Conservation (phyloP, 2,888 invertebrate genomes). For the Nomada fucata region DNA sequence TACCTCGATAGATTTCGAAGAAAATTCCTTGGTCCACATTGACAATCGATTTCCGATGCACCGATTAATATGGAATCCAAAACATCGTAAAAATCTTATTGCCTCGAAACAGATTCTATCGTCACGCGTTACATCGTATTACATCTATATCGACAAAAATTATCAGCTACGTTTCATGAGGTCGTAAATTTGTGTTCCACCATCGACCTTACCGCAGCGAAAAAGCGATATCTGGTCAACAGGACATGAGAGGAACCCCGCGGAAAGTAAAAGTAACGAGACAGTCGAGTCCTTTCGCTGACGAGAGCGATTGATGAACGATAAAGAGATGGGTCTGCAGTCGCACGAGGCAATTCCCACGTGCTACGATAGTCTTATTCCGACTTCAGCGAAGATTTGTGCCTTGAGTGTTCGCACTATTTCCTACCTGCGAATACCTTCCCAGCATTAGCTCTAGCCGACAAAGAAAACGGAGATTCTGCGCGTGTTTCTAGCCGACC, state of each 20-base stretch:
- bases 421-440: conserved; percentile 70
- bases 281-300: conserved; percentile 1
- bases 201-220: neutral
- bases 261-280: conserved; percentile 23
- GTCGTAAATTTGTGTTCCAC: neutral
- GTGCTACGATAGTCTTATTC: conserved; percentile 22
- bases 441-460: conserved; percentile 72
- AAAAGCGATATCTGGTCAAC: neutral
- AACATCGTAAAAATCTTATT: neutral
- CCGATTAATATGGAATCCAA: neutral
- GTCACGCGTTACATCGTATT: neutral
- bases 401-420: conserved; percentile 34
- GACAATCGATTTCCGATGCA: neutral
- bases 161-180: neutral
- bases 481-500: conserved; percentile 12
- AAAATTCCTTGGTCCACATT: neutral
- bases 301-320: conserved; percentile 14
- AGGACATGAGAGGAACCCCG: neutral
- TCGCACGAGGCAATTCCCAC: conserved; percentile 44
- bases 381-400: conserved; percentile 37
- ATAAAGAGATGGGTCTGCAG: neutral
- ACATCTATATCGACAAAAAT: neutral
- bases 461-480: conserved; percentile 62
- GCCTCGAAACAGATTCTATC: neutral
- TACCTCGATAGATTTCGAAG: neutral